Conservation (phyloP, 2,888 invertebrate genomes). For the Micropterix aruncella region DNA sequence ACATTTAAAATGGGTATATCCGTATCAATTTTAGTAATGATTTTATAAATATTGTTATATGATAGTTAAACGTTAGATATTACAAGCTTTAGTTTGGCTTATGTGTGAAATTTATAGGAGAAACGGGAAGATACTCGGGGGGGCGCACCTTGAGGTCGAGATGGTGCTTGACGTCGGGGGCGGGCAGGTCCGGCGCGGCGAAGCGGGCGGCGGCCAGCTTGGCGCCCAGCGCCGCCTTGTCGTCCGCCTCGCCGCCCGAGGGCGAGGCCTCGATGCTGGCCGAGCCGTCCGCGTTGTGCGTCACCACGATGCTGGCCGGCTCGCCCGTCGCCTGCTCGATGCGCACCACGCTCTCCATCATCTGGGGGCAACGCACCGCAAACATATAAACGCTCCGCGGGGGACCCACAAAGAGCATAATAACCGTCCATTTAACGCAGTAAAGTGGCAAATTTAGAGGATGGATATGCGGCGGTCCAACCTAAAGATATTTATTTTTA, state of each 20-base stretch:
- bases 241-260: conserved; percentile 21
- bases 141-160: conserved; percentile 36
- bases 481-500: too few relatives aligned
- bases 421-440: too few relatives aligned
- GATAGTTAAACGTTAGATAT: too few relatives aligned
- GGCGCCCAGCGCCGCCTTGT: conserved; percentile 23
- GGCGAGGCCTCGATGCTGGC: conserved; percentile 29
- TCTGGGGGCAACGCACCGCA: conserved; percentile 17
- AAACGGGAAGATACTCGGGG: too few relatives aligned
- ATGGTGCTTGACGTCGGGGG: conserved; percentile 32
- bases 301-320: conserved; percentile 35
- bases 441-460: too few relatives aligned
- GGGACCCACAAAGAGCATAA: too few relatives aligned
- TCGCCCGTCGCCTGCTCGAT: conserved; percentile 37
- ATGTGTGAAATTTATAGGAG: too few relatives aligned
- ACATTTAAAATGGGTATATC: too few relatives aligned
- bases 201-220: conserved; percentile 33
- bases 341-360: conserved; percentile 36
- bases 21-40: too few relatives aligned
- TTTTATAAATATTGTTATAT: too few relatives aligned
- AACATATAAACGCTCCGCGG: conserved; percentile 13
- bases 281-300: conserved; percentile 36
- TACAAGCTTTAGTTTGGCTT: too few relatives aligned
- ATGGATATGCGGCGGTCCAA: too few relatives aligned
- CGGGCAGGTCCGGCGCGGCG: conserved; percentile 31